Evolutionary conservation across 2,113 vertebrate genomes (phyloP).

Genomic region (Dromas ardeola): DNA sequence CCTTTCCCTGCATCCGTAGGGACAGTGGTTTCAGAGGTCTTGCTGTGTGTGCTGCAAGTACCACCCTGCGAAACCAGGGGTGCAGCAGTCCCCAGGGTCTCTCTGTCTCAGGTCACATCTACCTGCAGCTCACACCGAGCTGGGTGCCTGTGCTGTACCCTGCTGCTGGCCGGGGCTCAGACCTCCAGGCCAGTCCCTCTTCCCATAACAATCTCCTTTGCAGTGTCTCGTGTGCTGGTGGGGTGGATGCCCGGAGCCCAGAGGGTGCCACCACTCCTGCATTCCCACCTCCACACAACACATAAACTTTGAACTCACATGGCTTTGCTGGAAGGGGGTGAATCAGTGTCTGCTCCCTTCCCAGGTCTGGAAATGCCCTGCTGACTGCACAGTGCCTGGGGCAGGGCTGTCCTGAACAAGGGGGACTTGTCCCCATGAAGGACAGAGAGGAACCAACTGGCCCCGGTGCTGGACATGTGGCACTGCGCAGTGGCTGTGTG

Average conservation of each 20-base stretch:
- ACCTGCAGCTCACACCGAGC: neutral
- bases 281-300: neutral
- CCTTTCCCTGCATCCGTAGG: accelerated
- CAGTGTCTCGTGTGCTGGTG: neutral
- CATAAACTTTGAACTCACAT: neutral
- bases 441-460: neutral
- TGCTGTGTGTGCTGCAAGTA: neutral
- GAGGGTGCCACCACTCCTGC: neutral
- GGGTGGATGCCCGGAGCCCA: neutral
- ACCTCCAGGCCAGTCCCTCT: neutral
- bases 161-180: neutral
- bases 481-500: neutral
- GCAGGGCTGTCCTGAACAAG: neutral
- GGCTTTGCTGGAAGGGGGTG: neutral
- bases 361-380: neutral
- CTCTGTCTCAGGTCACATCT: neutral
- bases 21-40: neutral
- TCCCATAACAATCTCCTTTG: neutral
- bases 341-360: neutral
- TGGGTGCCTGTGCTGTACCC: neutral
- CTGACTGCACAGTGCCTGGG: neutral
- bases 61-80: accelerated
- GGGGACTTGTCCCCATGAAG: accelerated
- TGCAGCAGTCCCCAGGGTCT: neutral
- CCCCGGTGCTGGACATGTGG: accelerated